These are phyloP conservation scores for Poecile atricapillus DNA, from an alignment of 2,113 vertebrate species.

Conservation along the genomic window DNA sequence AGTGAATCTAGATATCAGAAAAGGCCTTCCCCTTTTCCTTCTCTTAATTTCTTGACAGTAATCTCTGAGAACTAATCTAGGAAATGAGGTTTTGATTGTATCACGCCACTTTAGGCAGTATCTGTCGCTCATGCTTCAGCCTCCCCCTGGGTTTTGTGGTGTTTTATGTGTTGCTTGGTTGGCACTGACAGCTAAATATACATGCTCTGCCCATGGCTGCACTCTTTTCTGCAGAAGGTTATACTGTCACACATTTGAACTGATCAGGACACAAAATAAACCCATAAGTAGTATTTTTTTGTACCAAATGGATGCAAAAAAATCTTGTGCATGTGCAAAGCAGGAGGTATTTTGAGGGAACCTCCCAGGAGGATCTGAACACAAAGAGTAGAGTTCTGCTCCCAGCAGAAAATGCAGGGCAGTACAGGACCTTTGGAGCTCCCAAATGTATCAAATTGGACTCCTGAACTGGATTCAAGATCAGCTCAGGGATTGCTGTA, in stretches of 20 bases:
- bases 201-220: neutral
- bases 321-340: neutral
- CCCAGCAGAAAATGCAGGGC: neutral
- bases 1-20: neutral
- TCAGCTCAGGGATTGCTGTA: neutral
- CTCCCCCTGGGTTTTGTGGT: neutral
- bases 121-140: neutral
- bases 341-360: neutral
- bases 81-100: neutral
- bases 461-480: neutral
- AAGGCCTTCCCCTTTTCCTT: neutral
- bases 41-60: neutral
- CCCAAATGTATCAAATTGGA: neutral
- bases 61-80: neutral
- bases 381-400: neutral
- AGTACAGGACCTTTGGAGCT: neutral
- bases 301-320: neutral
- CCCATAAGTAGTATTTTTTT: neutral
- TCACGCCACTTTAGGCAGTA: neutral
- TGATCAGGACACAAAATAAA: neutral
- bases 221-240: neutral
- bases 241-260: neutral
- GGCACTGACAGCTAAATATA: neutral
- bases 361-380: neutral
- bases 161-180: neutral